phyloP scores from a whole-genome alignment of 1,140 invertebrate species.

The Samia ricini region DNA sequence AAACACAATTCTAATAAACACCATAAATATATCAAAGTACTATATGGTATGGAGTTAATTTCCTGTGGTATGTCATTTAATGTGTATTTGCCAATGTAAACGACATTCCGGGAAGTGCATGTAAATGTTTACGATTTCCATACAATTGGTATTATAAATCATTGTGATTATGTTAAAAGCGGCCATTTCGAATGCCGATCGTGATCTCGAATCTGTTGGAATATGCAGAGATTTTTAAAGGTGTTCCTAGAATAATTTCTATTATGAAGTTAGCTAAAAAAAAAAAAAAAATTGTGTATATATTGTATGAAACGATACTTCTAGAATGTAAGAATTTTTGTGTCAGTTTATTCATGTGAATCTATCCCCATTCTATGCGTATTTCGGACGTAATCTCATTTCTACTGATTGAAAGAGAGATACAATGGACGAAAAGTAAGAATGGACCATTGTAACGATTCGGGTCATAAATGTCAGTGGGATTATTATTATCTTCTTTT shows the following conservation, averaged over 20 bases:
- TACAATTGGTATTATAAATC: slow-evolving; percentile 13
- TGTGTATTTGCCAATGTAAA: not conserved
- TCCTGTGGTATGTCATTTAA: not conserved
- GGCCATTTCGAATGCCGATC: slow-evolving; percentile 6
- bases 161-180: slow-evolving; percentile 6
- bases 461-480: too few species aligned
- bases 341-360: too few species aligned
- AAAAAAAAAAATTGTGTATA: not conserved
- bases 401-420: too few species aligned
- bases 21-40: too few species aligned
- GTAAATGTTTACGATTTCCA: slow-evolving; percentile 6
- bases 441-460: too few species aligned
- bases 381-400: too few species aligned
- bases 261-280: not conserved
- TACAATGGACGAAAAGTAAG: too few species aligned
- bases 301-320: not conserved
- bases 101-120: not conserved
- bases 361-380: too few species aligned
- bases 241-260: not conserved
- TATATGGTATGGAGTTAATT: not conserved
- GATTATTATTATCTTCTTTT: too few species aligned
- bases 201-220: slow-evolving; percentile 4
- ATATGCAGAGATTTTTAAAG: slow-evolving; percentile 4
- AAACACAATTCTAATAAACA: too few species aligned
- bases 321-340: too few species aligned